Conservation (phyloP, 2,888 invertebrate genomes). For the Helicoverpa assulta region DNA sequence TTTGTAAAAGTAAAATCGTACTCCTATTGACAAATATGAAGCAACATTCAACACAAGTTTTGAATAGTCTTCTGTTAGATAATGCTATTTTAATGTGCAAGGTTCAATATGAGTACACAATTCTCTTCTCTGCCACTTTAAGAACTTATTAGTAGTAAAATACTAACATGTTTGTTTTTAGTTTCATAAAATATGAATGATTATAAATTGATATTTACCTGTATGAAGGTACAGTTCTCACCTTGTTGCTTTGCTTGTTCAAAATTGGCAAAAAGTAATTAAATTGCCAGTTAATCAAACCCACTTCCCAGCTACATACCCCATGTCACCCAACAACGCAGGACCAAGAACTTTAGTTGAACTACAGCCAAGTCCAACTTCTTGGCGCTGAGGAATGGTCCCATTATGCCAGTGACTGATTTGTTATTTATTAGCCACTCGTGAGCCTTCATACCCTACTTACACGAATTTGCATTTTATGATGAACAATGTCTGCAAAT, state of each 20-base stretch:
- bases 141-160: too few relatives aligned
- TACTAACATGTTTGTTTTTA: too few relatives aligned
- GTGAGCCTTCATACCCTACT: slow-evolving; percentile 73
- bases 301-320: slow-evolving; percentile 47
- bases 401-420: slow-evolving; percentile 86
- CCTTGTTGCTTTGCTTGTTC: background rate
- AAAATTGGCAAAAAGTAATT: background rate
- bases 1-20: too few relatives aligned
- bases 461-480: slow-evolving; percentile 65
- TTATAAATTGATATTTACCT: too few relatives aligned
- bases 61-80: too few relatives aligned
- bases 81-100: too few relatives aligned
- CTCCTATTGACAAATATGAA: too few relatives aligned
- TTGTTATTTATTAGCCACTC: slow-evolving; percentile 85
- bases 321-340: slow-evolving; percentile 37
- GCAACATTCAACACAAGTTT: too few relatives aligned
- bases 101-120: too few relatives aligned
- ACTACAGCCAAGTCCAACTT: slow-evolving; percentile 83
- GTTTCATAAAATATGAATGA: too few relatives aligned
- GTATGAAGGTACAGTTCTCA: too few relatives aligned
- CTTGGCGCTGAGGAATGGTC: slow-evolving; percentile 82
- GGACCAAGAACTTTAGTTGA: slow-evolving; percentile 79
- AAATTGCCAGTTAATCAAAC: background rate
- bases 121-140: too few relatives aligned
- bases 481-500: slow-evolving; percentile 58